Evolutionary conservation across 2,797 vertebrate species (phyloP).

Genomic region (Amniataba percoides): DNA sequence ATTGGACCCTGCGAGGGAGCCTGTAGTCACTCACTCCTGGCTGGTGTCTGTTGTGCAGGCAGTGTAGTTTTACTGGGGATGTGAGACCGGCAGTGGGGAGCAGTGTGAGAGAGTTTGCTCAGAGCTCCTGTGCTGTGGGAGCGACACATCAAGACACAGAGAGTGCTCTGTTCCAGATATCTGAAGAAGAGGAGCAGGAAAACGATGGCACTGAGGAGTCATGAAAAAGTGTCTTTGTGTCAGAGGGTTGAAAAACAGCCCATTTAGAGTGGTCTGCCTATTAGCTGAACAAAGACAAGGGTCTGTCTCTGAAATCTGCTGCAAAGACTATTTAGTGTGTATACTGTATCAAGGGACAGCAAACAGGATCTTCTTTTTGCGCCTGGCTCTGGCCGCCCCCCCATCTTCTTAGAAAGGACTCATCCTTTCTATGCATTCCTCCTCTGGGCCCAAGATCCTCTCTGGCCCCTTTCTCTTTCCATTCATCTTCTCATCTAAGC

Average conservation of each 20-base stretch:
- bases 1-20: conserved; percentile 54
- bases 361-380: conserved; percentile 82
- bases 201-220: conserved; percentile 83
- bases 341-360: conserved; percentile 83
- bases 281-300: conserved; percentile 82
- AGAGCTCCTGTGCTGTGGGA: conserved; percentile 75
- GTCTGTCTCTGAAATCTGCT: conserved; percentile 83
- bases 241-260: conserved; percentile 86
- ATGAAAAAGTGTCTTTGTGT: conserved; percentile 87
- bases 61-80: conserved; percentile 60
- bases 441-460: conserved; percentile 64
- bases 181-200: conserved; percentile 82
- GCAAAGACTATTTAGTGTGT: conserved; percentile 84
- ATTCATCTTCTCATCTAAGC: conserved; percentile 73
- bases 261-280: conserved; percentile 84
- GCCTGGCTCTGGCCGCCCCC: conserved; percentile 59
- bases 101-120: conserved; percentile 77
- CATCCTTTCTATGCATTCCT: conserved; percentile 76
- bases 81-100: conserved; percentile 55
- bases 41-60: conserved; percentile 56
- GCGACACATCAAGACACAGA: conserved; percentile 81
- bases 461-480: conserved; percentile 56
- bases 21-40: conserved; percentile 52
- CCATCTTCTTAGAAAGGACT: conserved; percentile 76
- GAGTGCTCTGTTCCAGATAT: conserved; percentile 81